Conservation (phyloP, 2,113 vertebrate species). For the Daboia siamensis region DNA sequence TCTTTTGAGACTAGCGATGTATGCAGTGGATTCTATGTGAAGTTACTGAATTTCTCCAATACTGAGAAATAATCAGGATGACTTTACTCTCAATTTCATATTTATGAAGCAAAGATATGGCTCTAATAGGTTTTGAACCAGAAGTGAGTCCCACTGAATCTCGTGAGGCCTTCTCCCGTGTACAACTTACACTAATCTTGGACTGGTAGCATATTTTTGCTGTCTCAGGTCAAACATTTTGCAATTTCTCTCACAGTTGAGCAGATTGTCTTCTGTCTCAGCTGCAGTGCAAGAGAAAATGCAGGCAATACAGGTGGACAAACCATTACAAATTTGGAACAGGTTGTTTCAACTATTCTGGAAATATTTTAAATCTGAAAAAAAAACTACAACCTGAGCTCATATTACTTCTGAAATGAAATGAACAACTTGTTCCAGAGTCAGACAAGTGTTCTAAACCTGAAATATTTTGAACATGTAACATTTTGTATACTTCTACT, state of each 20-base stretch:
- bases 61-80: neutral
- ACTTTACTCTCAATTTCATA: neutral
- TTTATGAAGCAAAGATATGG: neutral
- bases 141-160: neutral
- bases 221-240: neutral
- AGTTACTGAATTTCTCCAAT: neutral
- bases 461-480: neutral
- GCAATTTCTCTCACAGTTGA: neutral
- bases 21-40: neutral
- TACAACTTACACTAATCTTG: neutral
- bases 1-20: neutral
- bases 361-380: neutral
- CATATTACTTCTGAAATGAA: neutral
- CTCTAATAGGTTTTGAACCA: neutral
- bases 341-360: neutral
- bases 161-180: neutral
- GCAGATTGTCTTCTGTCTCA: neutral
- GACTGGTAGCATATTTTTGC: neutral
- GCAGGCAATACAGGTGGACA: neutral
- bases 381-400: neutral
- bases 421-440: neutral
- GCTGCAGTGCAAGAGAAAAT: neutral
- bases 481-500: neutral
- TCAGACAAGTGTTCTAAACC: neutral
- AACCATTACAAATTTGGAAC: neutral